Evolutionary conservation across 1,140 invertebrate genomes (phyloP).

Genomic region (Sarcophaga bullata): DNA sequence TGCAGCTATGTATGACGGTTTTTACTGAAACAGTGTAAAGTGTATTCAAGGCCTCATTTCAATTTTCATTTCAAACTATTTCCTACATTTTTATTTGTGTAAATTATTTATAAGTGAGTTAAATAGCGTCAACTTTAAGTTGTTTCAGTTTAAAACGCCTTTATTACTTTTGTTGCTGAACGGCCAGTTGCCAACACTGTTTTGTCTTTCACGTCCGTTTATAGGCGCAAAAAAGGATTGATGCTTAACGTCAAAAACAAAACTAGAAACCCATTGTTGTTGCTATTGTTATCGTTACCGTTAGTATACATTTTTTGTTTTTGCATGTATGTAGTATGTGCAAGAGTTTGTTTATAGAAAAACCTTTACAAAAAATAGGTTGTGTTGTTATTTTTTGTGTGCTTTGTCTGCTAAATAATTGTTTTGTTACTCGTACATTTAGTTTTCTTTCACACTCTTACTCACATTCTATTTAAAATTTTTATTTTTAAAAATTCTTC

Average conservation of each 20-base stretch:
- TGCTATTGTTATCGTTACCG: not conserved
- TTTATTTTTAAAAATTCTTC: not conserved
- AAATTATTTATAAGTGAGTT: too few species aligned
- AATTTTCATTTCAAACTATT: too few species aligned
- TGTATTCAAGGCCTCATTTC: too few species aligned
- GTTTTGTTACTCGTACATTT: not conserved
- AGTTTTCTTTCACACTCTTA: too few species aligned
- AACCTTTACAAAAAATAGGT: too few species aligned
- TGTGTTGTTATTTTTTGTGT: not conserved
- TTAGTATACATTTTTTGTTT: constrained; percentile 7
- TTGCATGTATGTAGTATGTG: not conserved
- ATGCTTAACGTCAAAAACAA: constrained; percentile 2
- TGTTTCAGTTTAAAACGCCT: too few species aligned
- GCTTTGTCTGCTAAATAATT: not conserved
- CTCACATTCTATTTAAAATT: too few species aligned
- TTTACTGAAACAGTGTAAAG: too few species aligned
- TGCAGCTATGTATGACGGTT: too few species aligned
- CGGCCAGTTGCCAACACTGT: not conserved
- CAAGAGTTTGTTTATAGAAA: too few species aligned
- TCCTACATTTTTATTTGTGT: too few species aligned
- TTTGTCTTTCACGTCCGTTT: not conserved
- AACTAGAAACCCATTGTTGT: not conserved
- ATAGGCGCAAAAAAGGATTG: constrained; percentile 18
- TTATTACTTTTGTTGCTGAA: not conserved
- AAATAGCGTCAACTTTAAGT: too few species aligned